Base-by-base conservation (phyloP, 2,888 invertebrate species). In the Calliphora vomitoria region DNA sequence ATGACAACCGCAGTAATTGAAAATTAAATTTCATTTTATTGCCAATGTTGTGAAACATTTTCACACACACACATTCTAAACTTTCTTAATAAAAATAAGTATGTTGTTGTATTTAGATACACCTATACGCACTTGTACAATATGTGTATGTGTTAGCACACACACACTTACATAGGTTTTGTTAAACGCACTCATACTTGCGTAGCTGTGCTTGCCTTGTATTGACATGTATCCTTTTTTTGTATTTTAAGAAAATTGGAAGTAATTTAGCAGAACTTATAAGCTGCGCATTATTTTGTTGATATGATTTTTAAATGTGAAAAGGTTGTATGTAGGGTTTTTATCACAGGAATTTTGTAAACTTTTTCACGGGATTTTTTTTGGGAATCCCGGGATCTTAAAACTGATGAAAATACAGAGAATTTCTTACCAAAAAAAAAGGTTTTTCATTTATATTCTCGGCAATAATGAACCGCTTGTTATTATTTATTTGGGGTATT, bases 11-110 rank as follows among this genome's bases (percentile, higher is more conserved):
- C 76, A 83, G 64, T 86, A 86, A 86, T 88, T 86, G 86, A 88
- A 88, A 86, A 88, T 86, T 83, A 81, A 83, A 78, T 88, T 88
- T 81, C 25, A 68, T 81, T 88, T 85, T 83, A 85, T 82, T 80
- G 68, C 68, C 75, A 85, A 76, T 68, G 80, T 85, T 80, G n/a
- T n/a, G 71, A 82, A 80, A 85, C 18, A 75, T 58, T 82, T 55
- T 18, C 38, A 80, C 41, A 72, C 38, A 80, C 41, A 72, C 35
- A 66, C 35, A 76, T 53, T 55, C 66, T 69, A 44, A 79, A 62
- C 2, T 53, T 47, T 47, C 38, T 31, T 18, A 38, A 31, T 13
- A 20, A 3, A 71, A 58, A 31, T 25, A 71, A 11, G 10, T 8
- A n/a, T 2, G 15, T 25, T 25, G 25, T 25, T 25, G n/a, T 31